phyloP scores from a whole-genome alignment of 37 sponge, comb jelly and placozoan genomes.

The Beroe forskalii region DNA sequence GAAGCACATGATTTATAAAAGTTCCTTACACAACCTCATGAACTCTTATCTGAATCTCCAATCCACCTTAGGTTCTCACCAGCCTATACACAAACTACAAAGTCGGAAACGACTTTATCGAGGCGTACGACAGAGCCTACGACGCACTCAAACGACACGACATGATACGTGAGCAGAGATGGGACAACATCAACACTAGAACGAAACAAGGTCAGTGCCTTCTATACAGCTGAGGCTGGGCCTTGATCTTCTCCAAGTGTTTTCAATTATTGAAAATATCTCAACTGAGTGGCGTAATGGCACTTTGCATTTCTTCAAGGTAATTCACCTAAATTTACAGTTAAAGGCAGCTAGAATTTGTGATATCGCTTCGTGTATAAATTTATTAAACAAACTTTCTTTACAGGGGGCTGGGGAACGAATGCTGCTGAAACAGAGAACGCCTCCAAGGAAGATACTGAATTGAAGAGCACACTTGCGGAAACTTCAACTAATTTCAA shows the following conservation, averaged over 20 bases:
- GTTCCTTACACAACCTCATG: too few species aligned
- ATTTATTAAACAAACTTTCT: too few species aligned
- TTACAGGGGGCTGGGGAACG: constrained; percentile 47
- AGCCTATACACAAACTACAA: background rate
- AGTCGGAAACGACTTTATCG: constrained; percentile 19
- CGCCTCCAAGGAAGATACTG: background rate
- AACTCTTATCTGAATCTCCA: too few species aligned
- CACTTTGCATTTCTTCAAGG: too few species aligned
- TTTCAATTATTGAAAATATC: too few species aligned
- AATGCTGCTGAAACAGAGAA: background rate
- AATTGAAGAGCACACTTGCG: background rate
- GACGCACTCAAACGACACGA: constrained; percentile 30
- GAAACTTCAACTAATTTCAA: background rate
- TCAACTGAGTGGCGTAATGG: too few species aligned
- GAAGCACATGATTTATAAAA: too few species aligned
- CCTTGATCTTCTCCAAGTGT: too few species aligned
- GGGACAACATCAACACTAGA: background rate
- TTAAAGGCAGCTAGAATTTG: too few species aligned
- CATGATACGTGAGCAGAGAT: background rate
- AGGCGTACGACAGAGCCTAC: constrained; percentile 13
- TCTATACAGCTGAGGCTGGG: too few species aligned
- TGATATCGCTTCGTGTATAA: too few species aligned
- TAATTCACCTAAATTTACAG: too few species aligned
- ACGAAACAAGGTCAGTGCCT: constrained; percentile 18
- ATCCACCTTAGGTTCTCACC: constrained; percentile 7